phyloP scores from a whole-genome alignment of 2,797 vertebrate species.

The Orientallactaga sibirica region DNA sequence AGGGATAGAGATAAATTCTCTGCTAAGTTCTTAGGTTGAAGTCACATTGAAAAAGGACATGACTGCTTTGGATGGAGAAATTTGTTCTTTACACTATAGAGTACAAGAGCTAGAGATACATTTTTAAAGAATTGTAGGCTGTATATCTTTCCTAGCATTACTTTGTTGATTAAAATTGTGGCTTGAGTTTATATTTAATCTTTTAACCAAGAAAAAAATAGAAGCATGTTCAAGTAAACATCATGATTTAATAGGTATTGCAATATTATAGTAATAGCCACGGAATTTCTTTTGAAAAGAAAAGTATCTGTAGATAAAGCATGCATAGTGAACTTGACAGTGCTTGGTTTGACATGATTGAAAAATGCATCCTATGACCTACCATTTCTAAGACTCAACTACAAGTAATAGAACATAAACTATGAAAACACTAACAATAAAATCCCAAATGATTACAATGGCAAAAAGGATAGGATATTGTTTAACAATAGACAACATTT shows the following conservation, averaged over 20 bases:
- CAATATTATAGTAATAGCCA: not conserved
- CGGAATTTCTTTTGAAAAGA: not conserved
- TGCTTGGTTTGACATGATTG: not conserved
- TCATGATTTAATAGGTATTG: constrained; percentile 2
- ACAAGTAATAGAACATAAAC: not conserved
- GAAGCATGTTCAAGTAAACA: not conserved
- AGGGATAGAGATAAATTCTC: not conserved
- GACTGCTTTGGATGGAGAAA: not conserved
- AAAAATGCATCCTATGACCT: not conserved
- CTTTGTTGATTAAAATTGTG: not conserved
- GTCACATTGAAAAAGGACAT: not conserved
- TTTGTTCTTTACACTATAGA: not conserved
- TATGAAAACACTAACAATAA: not conserved
- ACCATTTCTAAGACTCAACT: not conserved
- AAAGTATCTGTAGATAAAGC: not conserved
- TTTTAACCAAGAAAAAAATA: not conserved
- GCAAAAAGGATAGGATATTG: not conserved
- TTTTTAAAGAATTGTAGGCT: not conserved
- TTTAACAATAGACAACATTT: not conserved
- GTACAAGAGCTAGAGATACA: not conserved
- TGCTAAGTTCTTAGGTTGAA: not conserved
- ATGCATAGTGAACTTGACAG: not conserved
- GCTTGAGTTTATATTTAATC: not conserved
- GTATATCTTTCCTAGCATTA: not conserved
- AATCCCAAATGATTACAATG: not conserved